phyloP scores from a whole-genome alignment of 2,797 vertebrate species.

The Alcedo quadribrachys region DNA sequence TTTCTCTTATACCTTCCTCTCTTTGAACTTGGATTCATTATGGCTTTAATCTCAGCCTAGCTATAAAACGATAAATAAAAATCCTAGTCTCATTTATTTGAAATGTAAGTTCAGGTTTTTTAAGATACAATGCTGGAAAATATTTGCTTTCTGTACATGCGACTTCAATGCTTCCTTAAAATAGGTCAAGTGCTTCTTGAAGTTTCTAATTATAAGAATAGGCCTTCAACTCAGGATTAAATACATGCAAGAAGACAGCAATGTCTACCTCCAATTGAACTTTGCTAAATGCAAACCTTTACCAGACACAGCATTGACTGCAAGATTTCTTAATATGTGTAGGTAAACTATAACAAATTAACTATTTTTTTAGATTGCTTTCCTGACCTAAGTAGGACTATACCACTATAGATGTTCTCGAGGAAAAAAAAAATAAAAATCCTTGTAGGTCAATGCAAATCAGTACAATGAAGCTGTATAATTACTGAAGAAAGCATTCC shows the following conservation, averaged over 20 bases:
- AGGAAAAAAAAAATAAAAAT: neutral
- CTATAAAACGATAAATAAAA: constrained; percentile 64
- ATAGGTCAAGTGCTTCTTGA: constrained; percentile 59
- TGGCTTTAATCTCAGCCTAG: constrained; percentile 72
- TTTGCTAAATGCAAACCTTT: neutral
- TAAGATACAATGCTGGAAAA: constrained; percentile 26
- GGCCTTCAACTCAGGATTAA: constrained; percentile 24
- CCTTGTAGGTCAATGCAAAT: constrained; percentile 57
- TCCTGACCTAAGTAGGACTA: neutral
- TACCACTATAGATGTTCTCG: neutral
- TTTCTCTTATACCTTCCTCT: constrained; percentile 62
- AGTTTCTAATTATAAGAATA: constrained; percentile 66
- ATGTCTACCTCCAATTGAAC: constrained; percentile 26
- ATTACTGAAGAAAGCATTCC: constrained; percentile 73
- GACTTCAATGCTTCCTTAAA: constrained; percentile 28
- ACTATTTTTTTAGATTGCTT: neutral
- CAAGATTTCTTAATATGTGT: neutral
- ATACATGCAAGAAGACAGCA: neutral
- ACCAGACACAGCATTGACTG: neutral
- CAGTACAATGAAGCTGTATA: constrained; percentile 55
- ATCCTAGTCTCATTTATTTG: neutral
- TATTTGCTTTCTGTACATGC: constrained; percentile 23
- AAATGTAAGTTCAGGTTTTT: neutral
- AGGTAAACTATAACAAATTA: neutral
- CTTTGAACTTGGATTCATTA: constrained; percentile 77